Base-by-base conservation (phyloP, 2,888 invertebrate species). In the Chromoteleia sp. region DNA sequence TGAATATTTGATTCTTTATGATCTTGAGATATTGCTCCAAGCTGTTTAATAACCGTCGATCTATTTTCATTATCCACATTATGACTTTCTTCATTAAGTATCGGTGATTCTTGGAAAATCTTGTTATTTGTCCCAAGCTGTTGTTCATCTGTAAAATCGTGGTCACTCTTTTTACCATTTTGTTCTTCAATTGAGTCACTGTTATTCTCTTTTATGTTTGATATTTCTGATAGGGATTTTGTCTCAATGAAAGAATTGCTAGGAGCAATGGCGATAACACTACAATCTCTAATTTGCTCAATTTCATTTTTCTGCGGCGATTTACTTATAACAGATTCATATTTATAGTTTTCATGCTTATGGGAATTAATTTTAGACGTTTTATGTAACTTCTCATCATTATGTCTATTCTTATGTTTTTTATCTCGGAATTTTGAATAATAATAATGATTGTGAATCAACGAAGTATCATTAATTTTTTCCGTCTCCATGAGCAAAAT, bases 401-500 rank as follows among this genome's bases (percentile, higher is more conserved):
- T 7, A 29, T 15, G 65, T 41, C 71, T 75, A 17, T 45, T 78
- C 21, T 81, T 61, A 12, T 68, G 70, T 7, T 74, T 77, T n/a
- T 81, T 82, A 0, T 77, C 58, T 10, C 43, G 17, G 5, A 15
- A 43, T 29, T 76, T 79, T 8, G 21, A 15, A 30, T 54, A 19
- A 21, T 56, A 58, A 33, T 39, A 39, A 36, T 70, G 58, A 7
- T 43, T 50, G 3, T 74, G 63, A 33, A 70, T 70, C 3, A 52
- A 52, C 2, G 65, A 61, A 29, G 25, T 36, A 19, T 71, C 75
- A 14, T 41, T 21, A 7, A n/a, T 8, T 43, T 89, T 88, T 0
- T 87, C 85, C n/a, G 88, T 86, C 65, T 91, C 90, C 73, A 87
- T 85, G 30, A 91, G 85, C 14, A 91, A 73, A 6, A 88, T 86